These are phyloP conservation scores for Coptodon rendalli DNA, from an alignment of 2,113 vertebrate species.

Conservation along the genomic window DNA sequence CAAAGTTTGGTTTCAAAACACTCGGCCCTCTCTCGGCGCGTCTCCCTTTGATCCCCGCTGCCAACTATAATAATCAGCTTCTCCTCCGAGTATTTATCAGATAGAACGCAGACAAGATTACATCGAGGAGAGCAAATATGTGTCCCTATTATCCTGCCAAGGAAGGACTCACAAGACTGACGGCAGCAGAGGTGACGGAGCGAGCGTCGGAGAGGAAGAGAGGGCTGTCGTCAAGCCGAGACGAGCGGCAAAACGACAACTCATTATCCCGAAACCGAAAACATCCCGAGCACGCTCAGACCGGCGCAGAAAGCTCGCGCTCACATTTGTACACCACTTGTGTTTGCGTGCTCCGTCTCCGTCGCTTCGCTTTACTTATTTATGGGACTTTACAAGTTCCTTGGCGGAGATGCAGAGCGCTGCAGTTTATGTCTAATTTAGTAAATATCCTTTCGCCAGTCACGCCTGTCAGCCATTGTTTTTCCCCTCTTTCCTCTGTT, in stretches of 20 bases:
- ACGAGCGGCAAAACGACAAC: conserved; percentile 56
- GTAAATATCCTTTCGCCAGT: conserved; percentile 73
- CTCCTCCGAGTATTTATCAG: conserved; percentile 66
- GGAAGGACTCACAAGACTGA: conserved; percentile 50
- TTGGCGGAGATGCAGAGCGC: conserved; percentile 65
- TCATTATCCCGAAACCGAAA: conserved; percentile 70
- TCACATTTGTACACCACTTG: conserved; percentile 53
- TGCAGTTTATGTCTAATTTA: conserved; percentile 79
- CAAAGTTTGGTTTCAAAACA: conserved; percentile 68
- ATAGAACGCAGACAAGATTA: conserved; percentile 60
- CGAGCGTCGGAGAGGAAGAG: conserved; percentile 27
- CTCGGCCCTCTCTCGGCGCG: not conserved
- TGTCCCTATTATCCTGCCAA: conserved; percentile 68
- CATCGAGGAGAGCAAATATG: conserved; percentile 67
- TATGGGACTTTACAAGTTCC: conserved; percentile 72
- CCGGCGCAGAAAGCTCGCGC: conserved; percentile 8
- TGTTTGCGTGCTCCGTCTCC: conserved; percentile 59
- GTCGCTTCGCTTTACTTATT: conserved; percentile 71
- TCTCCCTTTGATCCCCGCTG: conserved; percentile 58
- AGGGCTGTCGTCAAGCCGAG: conserved; percentile 50
- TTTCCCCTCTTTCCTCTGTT: conserved; percentile 27
- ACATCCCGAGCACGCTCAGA: conserved; percentile 46
- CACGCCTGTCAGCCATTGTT: conserved; percentile 70
- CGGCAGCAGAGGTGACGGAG: conserved; percentile 56
- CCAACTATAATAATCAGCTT: conserved; percentile 68